Evolutionary conservation across 1,140 invertebrate species (phyloP), one percentile per base, ranked within the genome.

Genomic region (Geopemphigus sp.): DNA sequence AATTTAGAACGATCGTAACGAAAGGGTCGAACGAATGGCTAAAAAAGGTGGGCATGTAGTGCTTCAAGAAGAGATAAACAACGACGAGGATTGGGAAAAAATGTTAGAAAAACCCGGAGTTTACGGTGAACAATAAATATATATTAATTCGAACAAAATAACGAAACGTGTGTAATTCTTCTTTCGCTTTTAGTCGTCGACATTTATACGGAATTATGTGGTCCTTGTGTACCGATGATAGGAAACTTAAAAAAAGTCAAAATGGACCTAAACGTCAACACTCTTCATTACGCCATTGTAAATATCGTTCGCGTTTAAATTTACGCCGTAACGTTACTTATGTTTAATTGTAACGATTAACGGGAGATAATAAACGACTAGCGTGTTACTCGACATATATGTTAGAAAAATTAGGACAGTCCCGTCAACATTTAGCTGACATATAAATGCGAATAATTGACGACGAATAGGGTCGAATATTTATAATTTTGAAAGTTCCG

Each of bases 161-260:
- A 22, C 26, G 26, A 26, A 1, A 59, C 15, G 26, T 57, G 22
- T 24, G 12, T 15, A 26, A 26, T 59, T 59, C 12, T 5, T 59
- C 15, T 59, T 4, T 26, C 26, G 26, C n/a, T 26, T 86, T 53
- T 84, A 95, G 94, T 97, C 81, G 88, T 95, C 26, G 95, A 97
- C 84, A 89, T 96, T 26, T 97, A 94, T 86, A 92, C 94, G 17
- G 93, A 94, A 81, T 97, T 95, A 95, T 93, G 93, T 84, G 95
- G 95, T 10, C 94, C 95, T 0, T 96, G 95, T 83, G 86, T 90
- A 76, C 93, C 92, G 39, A 94, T 97, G 92, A 88, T 94, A 29
- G 92, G 92, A 81, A 94, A 91, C 84, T 88, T 97, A 81, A 94
- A 94, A 83, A 94, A 95, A 86, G 87, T 97, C 61, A 96, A 96